These are phyloP conservation scores for Standfussiana lucernea DNA, from an alignment of 2,888 invertebrate genomes.

Conservation along the genomic window DNA sequence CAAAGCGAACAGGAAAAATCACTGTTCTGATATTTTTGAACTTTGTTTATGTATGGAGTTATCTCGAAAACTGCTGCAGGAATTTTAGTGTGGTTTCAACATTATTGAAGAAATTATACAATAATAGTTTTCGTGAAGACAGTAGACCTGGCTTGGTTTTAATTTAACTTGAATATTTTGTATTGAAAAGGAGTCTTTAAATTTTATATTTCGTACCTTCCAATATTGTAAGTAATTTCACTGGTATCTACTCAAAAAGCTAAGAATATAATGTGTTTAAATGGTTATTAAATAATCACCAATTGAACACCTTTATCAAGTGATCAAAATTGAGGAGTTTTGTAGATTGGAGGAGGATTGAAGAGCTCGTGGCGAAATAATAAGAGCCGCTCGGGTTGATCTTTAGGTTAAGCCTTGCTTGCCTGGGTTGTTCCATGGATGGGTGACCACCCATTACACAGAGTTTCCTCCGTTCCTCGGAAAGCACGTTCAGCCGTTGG, in stretches of 20 bases:
- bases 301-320: not conserved
- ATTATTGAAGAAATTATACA: not conserved
- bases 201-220: not conserved
- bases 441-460: not conserved
- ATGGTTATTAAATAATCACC: not conserved
- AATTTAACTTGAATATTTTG: not conserved
- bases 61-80: not conserved
- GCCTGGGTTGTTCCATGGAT: too few species aligned
- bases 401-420: not conserved
- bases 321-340: too few species aligned
- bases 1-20: constrained; percentile 38
- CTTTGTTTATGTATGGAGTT: not conserved
- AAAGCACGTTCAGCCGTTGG: not conserved
- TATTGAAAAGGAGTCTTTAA: not conserved
- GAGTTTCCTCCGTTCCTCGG: not conserved
- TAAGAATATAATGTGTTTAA: not conserved
- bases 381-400: not conserved
- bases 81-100: constrained; percentile 22
- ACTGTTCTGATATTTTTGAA: constrained; percentile 18
- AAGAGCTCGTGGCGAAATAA: not conserved
- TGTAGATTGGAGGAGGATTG: too few species aligned
- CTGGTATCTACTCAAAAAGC: not conserved
- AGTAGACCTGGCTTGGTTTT: not conserved
- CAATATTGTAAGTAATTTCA: constrained; percentile 19
- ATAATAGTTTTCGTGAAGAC: too few species aligned